Evolutionary conservation across 2,888 invertebrate species (phyloP), one percentile per base, ranked within the genome.

Genomic region (Ormyrus nitidulus): DNA sequence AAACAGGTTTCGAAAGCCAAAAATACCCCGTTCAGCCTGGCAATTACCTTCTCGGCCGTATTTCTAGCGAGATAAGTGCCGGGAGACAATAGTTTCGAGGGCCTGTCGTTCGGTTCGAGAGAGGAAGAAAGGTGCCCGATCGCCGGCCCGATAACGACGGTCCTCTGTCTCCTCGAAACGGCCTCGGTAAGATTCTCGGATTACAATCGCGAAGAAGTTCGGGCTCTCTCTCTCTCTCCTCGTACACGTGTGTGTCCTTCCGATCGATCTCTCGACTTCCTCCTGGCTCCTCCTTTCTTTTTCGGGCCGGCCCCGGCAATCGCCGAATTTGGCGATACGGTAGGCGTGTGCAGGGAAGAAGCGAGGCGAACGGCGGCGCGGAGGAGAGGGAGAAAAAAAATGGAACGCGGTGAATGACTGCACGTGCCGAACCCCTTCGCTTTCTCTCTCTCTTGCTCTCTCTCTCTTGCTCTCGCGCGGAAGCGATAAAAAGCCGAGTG

Each of bases 251-350:
- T 64, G 68, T 10, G 44, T 68, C 66, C 59, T 49, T 75, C n/a
- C 75, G 68, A 75, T 73, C 72, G 75, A 75, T 68, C 74, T 61
- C 53, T 51, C 58, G n/a, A 34, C 34, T 56, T 51, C 54, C 46
- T 49, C 56, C 56, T 10, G 44, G 11, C 10, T 34, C 51, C 34
- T 13, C 58, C 44, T 66, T n/a, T 13, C 56, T n/a, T 11, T 11
- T 49, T 56, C 46, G n/a, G 8, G 8, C 46, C 10, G 10, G 77
- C 62, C 70, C 64, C 59, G 64, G 71, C 70, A 56, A 64, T 79
- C 71, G 83, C 79, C 82, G 79, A 82, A 79, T 77, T 72, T 70
- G 64, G 68, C 76, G 73, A 73, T 77, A 62, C 64, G 62, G 71
- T 72, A 72, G 71, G 71, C 71, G 71, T 61, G 54, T 11, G 68